These are phyloP conservation scores for Leuctra nigra DNA, from an alignment of 2,888 invertebrate genomes.

Conservation along the genomic window DNA sequence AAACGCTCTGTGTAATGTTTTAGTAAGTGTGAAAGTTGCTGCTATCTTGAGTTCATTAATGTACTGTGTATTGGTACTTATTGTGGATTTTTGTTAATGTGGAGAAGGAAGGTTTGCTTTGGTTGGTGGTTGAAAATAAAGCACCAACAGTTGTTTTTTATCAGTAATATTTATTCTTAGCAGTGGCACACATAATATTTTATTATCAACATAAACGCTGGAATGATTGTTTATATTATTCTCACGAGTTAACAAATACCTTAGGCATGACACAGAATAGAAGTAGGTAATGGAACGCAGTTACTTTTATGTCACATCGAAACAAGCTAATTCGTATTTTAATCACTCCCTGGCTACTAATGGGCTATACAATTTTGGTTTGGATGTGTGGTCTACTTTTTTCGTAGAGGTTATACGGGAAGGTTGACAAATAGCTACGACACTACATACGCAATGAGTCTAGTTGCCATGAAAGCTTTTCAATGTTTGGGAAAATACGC, in stretches of 20 bases:
- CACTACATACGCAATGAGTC: constrained; percentile 1
- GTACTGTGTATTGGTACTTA: too few species aligned
- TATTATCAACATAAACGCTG: constrained; percentile 25
- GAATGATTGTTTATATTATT: constrained; percentile 21
- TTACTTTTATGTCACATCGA: constrained; percentile 25
- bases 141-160: background rate
- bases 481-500: constrained; percentile 11
- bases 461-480: background rate
- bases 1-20: too few species aligned
- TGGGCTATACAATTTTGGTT: constrained; percentile 5
- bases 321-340: constrained; percentile 24
- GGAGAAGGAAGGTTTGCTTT: too few species aligned
- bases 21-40: too few species aligned
- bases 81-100: too few species aligned
- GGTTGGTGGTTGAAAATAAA: too few species aligned
- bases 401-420: background rate
- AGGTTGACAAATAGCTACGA: constrained; percentile 2
- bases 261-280: constrained; percentile 24
- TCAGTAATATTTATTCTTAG: constrained; percentile 23
- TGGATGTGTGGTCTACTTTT: background rate
- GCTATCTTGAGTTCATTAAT: too few species aligned
- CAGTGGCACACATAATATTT: constrained; percentile 25
- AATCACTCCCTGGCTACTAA: constrained; percentile 15
- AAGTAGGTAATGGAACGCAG: constrained; percentile 21
- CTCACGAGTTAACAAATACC: constrained; percentile 21